Evolutionary conservation across 92 coral and sea anemone species (phyloP), one percentile per base, ranked within the genome.

Genomic region (Epizoanthus stellaris): DNA sequence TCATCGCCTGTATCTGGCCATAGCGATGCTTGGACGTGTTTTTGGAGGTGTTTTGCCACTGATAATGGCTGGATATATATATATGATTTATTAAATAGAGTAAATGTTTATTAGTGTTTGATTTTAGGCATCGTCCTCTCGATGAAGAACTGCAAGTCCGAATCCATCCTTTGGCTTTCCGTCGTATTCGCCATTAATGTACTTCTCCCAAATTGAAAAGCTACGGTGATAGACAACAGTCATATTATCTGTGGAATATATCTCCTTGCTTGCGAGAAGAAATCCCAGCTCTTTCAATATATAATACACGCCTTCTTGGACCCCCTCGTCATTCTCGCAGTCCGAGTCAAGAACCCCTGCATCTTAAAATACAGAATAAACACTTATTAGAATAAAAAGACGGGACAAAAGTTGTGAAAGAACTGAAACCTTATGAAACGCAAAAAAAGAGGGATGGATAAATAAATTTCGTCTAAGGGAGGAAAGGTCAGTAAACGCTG

Each of bases 151-250:
- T 4, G 90, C 85, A 3, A 91, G 94, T 75, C 94, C 94, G 21
- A 82, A 73, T 30, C 94, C 94, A 52, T 85, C 36, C 80, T 91
- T 91, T 0, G 88, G 86, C 80, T 85, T 60, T 70, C 92, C 92
- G 53, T 91, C 94, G 57, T 91, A 91, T 13, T 85, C 92, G 16
- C 94, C 94, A 34, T 91, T 91, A 12, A 91, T 86, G 79, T 84
- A 91, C 39, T 91, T 91, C 82, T 91, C 94, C 63, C 89, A 91
- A 67, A 91, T 88, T 21, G 90, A 88, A 89, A 89, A 91, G 54
- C 88, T 91, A 25, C 94, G 94, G 53, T 91, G 90, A 53, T 91
- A 91, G 45, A 91, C 89, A 58, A 91, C 94, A 16, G 92, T 81
- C 25, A 91, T 86, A 49, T 76, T 69, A 45, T 91, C 87, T 53